A percentile compares a stretch with the other conserved stretches of the same genome.
Evolutionary conservation across 2,113 vertebrate species (phyloP).

Genomic region (Brachirus orientalis): DNA sequence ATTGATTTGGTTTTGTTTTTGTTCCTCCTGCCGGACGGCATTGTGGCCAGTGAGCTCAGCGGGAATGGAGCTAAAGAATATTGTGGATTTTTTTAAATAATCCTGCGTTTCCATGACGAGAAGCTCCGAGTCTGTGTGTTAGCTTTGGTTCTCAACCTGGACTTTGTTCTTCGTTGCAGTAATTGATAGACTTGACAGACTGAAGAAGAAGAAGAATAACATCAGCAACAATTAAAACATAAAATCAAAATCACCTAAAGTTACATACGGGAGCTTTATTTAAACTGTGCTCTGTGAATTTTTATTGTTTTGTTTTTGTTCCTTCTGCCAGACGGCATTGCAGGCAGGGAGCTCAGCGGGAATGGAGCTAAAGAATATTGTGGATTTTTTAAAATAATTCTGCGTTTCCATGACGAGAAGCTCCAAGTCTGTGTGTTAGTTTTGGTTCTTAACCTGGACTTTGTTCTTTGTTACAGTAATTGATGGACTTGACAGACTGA

Average conservation of each 20-base stretch:
- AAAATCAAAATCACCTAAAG: too few species aligned
- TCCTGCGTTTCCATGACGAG: too few species aligned
- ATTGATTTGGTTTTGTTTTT: background rate
- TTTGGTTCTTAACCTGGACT: background rate
- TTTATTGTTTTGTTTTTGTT: accelerated
- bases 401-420: too few species aligned
- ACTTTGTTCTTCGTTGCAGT: constrained; percentile 76
- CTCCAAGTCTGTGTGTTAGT: background rate
- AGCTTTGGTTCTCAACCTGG: background rate
- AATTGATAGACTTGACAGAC: constrained; percentile 93
- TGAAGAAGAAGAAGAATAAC: constrained; percentile 98
- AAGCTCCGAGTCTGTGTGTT: background rate
- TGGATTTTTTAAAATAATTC: too few species aligned
- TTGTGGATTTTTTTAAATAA: constrained; percentile 94
- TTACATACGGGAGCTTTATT: too few species aligned
- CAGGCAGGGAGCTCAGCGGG: constrained; percentile 87
- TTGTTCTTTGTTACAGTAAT: constrained; percentile 85
- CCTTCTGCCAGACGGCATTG: constrained; percentile 83
- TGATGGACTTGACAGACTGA: constrained; percentile 93
- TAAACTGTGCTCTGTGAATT: too few species aligned
- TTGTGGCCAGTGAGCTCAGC: constrained; percentile 86
- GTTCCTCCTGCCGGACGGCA: constrained; percentile 80
- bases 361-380: constrained; percentile 92
- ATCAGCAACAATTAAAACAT: too few species aligned
- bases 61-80: constrained; percentile 92